Base-by-base conservation (phyloP, 1,140 invertebrate species). In the Telenomus remus region DNA sequence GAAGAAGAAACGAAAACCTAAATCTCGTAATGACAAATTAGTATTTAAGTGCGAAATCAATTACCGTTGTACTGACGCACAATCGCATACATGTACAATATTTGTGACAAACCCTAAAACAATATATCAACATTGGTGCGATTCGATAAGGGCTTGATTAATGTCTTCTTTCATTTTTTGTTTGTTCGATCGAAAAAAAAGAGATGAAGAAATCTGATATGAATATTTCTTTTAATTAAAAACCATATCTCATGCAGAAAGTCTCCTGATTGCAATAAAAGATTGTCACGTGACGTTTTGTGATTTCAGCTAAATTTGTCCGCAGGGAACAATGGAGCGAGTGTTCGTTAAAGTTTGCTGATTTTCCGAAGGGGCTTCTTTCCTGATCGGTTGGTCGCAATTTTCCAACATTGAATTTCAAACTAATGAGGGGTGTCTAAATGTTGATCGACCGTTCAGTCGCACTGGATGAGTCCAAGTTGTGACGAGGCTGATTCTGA, bases 11-110 rank as follows among this genome's bases (percentile, higher is more conserved):
- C n/a, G n/a, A n/a, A n/a, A 27, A 27, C 6, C 6, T 3, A 47
- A 66, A 66, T 73, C 56, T 73, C 48, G 49, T 73, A 65, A 61
- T 66, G 34, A 57, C 63, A 74, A 56, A 57, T 61, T 61, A 68
- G 56, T 27, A 61, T 42, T 63, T 68, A 68, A 74, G 71, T 74
- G 56, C 56, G 57, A 68, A 61, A 74, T 68, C 71, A 61, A 66
- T 74, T 73, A 74, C 35, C 44, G 43, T 74, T 74, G 64, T 57
- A 74, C 55, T 74, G 12, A 63, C 57, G 71, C 57, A 61, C 63
- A 74, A 68, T 74, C 71, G 71, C 71, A 68, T 74, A 74, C 71
- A 74, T 75, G 72, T 75, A 68, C 72, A 74, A 74, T 53, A 65
- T 65, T 73, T 73, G 55, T 65, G 63, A 53, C 6, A 70, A 1